Conservation (phyloP, 2,113 vertebrate species). For the Platichthys stellatus region DNA sequence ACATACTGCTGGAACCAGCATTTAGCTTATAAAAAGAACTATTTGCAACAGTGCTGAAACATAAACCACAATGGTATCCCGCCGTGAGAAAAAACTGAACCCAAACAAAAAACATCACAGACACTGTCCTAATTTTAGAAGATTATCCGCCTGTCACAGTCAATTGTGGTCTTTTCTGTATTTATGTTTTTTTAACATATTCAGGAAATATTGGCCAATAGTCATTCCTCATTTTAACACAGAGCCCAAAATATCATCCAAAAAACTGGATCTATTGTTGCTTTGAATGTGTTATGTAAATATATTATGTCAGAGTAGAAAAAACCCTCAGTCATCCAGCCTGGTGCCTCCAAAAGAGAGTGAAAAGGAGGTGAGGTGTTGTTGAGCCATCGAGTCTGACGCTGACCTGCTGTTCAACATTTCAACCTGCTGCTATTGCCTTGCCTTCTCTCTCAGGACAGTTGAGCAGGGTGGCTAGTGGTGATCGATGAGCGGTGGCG, state of each 20-base stretch:
- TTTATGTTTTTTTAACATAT: conserved; percentile 21
- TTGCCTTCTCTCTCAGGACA: conserved; percentile 51
- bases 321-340: conserved; percentile 8
- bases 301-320: conserved; percentile 23
- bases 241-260: conserved; percentile 20
- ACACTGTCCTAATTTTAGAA: conserved; percentile 38
- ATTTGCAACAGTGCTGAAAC: neutral
- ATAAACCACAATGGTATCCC: neutral
- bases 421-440: conserved; percentile 55
- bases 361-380: conserved; percentile 39
- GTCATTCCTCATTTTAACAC: conserved; percentile 7
- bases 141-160: conserved; percentile 46
- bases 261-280: conserved; percentile 28
- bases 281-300: conserved; percentile 3
- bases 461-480: conserved; percentile 47
- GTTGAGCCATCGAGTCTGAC: conserved; percentile 32
- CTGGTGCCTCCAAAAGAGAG: conserved; percentile 18
- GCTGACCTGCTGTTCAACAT: conserved; percentile 40
- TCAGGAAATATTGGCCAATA: conserved; percentile 21
- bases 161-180: conserved; percentile 38
- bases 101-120: conserved; percentile 13
- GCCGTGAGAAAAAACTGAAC: neutral
- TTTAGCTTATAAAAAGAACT: neutral
- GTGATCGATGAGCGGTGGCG: conserved; percentile 68
- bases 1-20: neutral